These are phyloP conservation scores for Allygus modestus DNA, from an alignment of 2,888 invertebrate species.

Conservation along the genomic window DNA sequence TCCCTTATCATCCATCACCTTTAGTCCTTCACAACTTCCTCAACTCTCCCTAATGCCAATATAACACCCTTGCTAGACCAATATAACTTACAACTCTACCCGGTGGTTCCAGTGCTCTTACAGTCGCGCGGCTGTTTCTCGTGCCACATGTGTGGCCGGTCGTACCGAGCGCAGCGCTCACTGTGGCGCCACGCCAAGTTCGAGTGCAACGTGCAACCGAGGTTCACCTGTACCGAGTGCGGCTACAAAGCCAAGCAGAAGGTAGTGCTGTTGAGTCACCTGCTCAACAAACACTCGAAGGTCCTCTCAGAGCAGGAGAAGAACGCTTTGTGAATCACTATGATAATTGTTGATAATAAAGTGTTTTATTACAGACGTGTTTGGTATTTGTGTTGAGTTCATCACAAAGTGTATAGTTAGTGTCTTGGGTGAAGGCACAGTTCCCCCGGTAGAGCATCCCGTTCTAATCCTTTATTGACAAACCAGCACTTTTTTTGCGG, in stretches of 20 bases:
- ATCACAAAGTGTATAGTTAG: no score
- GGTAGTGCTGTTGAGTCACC: slow-evolving; percentile 65
- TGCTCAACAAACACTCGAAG: slow-evolving; percentile 55
- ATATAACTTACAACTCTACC: no score
- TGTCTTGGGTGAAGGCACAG: no score
- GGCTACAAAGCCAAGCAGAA: slow-evolving; percentile 79
- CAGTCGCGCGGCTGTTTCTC: background rate
- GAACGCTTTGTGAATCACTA: slow-evolving; percentile 1
- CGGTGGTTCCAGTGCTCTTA: background rate
- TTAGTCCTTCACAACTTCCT: no score
- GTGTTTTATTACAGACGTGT: background rate
- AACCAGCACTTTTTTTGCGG: no score
- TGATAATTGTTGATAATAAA: background rate
- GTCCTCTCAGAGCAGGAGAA: slow-evolving; percentile 49
- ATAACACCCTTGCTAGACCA: no score
- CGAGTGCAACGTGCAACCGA: slow-evolving; percentile 67
- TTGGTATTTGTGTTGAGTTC: background rate
- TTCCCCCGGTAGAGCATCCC: no score
- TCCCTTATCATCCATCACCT: no score
- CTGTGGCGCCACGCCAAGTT: slow-evolving; percentile 66
- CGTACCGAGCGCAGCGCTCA: slow-evolving; percentile 68
- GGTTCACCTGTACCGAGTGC: slow-evolving; percentile 64
- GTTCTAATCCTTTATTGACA: no score
- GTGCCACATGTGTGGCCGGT: slow-evolving; percentile 66
- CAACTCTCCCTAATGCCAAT: no score